phyloP scores from a whole-genome alignment of 1,140 invertebrate species.

The Psilanteris sp. region DNA sequence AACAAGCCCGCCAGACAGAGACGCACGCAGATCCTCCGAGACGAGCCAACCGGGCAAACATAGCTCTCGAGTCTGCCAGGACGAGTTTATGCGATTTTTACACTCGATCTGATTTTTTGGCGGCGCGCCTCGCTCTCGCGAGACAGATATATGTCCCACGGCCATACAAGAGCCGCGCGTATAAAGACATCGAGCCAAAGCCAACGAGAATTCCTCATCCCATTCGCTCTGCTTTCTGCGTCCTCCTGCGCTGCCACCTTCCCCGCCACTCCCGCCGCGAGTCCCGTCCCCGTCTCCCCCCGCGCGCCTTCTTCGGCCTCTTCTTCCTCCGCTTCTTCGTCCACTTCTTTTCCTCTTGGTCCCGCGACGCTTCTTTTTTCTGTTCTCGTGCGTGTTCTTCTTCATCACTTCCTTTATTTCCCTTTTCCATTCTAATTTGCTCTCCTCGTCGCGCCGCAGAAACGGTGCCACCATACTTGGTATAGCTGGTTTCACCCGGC shows the following conservation, averaged over 20 bases:
- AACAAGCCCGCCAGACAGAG: no score
- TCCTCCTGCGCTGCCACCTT: constrained; percentile 11
- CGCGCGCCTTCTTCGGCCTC: not conserved
- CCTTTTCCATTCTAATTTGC: constrained; percentile 35
- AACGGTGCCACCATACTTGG: constrained; percentile 77
- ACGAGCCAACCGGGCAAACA: constrained; percentile 70
- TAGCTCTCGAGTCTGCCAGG: constrained; percentile 77
- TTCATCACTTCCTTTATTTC: constrained; percentile 28
- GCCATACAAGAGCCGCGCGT: constrained; percentile 78
- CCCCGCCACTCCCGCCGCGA: constrained; percentile 8
- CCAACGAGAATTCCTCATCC: constrained; percentile 81
- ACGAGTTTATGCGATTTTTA: constrained; percentile 81
- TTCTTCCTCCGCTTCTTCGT: not conserved
- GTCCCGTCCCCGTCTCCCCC: constrained; percentile 5
- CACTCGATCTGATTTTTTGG: constrained; percentile 81
- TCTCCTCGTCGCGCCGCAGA: constrained; percentile 9
- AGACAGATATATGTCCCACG: constrained; percentile 80
- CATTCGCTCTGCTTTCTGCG: constrained; percentile 63
- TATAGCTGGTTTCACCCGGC: constrained; percentile 66
- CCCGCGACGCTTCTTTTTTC: constrained; percentile 12
- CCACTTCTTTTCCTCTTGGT: constrained; percentile 13
- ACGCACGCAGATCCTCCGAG: constrained; percentile 57
- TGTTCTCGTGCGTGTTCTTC: not conserved
- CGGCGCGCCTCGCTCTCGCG: constrained; percentile 78
- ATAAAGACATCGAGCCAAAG: constrained; percentile 80